These are phyloP conservation scores for Acestrorhynchus altus DNA, from an alignment of 2,797 vertebrate species.

Conservation along the genomic window DNA sequence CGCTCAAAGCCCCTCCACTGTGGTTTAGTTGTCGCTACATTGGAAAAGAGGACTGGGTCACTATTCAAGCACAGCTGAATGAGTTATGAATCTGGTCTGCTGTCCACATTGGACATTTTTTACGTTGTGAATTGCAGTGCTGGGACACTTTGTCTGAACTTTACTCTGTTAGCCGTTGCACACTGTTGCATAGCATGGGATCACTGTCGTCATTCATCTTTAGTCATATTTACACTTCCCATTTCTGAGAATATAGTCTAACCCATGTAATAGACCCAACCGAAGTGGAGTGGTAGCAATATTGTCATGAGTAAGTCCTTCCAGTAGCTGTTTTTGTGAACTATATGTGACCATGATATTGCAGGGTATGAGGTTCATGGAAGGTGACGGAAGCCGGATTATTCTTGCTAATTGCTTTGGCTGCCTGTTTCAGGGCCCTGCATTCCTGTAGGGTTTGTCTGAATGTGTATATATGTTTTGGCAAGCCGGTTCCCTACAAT, in stretches of 20 bases:
- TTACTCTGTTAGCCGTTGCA: background rate
- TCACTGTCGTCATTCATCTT: background rate
- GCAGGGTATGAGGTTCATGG: too few species aligned
- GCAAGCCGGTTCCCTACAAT: too few species aligned
- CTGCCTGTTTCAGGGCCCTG: too few species aligned
- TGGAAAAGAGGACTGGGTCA: too few species aligned
- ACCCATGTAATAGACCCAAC: background rate
- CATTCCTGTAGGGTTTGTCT: background rate
- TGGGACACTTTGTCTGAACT: background rate
- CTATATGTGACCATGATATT: background rate
- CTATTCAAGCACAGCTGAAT: too few species aligned
- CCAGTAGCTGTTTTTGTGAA: background rate
- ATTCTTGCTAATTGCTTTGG: too few species aligned
- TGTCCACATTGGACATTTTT: background rate
- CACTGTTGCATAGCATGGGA: background rate
- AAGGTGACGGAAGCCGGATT: too few species aligned
- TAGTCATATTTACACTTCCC: background rate
- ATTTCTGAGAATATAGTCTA: background rate
- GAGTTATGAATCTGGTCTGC: too few species aligned
- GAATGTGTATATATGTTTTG: conserved; percentile 10
- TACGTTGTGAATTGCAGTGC: too few species aligned
- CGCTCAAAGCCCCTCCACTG: too few species aligned
- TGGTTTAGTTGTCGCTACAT: too few species aligned
- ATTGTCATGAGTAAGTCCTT: background rate
- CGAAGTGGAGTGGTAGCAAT: background rate